These are phyloP conservation scores for Hyperopisus bebe DNA, from an alignment of 2,113 vertebrate species.

Conservation along the genomic window DNA sequence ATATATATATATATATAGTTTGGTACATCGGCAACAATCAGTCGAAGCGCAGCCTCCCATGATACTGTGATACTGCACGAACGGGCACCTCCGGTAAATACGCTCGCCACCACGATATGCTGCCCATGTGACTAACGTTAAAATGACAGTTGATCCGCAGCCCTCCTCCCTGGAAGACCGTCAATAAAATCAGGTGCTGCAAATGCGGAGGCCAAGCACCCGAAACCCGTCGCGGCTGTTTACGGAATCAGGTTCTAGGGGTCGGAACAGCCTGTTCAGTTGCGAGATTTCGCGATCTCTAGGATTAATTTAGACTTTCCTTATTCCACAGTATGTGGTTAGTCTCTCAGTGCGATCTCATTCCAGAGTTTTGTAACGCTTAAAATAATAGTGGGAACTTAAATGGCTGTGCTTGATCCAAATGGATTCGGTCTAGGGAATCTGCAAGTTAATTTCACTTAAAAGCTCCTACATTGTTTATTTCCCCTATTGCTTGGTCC, in stretches of 20 bases:
- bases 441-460: background rate
- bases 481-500: background rate
- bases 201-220: background rate
- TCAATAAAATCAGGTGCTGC: background rate
- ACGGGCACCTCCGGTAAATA: background rate
- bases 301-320: background rate
- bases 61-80: background rate
- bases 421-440: background rate
- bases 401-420: background rate
- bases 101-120: background rate
- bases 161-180: background rate
- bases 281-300: background rate
- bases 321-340: background rate
- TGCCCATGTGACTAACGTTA: background rate
- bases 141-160: background rate
- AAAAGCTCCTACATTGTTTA: background rate
- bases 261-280: background rate
- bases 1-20: too few species aligned
- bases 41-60: background rate
- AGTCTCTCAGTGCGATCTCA: background rate
- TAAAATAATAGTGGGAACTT: background rate
- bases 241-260: background rate
- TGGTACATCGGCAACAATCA: background rate
- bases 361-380: background rate
- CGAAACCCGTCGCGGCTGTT: background rate